Evolutionary conservation across 2,888 invertebrate species (phyloP).

Genomic region (Autographa pulchrina): DNA sequence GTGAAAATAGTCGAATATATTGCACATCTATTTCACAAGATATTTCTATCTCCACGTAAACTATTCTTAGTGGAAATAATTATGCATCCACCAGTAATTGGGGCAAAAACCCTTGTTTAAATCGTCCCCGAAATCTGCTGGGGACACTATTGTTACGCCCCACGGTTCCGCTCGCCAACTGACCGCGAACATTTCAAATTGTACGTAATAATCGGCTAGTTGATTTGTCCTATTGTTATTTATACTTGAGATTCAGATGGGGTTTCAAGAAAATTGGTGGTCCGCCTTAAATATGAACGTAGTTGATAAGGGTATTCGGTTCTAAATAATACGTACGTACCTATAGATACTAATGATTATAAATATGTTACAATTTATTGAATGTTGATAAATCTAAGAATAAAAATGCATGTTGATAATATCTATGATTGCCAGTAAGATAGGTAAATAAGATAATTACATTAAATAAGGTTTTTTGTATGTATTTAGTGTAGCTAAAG

Average conservation of each 20-base stretch:
- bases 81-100: slow-evolving; percentile 81
- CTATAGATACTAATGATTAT: background rate
- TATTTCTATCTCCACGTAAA: slow-evolving; percentile 42
- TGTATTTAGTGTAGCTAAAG: no score
- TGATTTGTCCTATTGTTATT: slow-evolving; percentile 77
- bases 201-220: slow-evolving; percentile 71
- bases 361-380: no score
- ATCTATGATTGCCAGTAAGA: no score
- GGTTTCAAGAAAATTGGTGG: slow-evolving; percentile 26
- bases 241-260: slow-evolving; percentile 58
- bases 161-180: slow-evolving; percentile 68
- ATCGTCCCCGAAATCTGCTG: slow-evolving; percentile 79
- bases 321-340: background rate
- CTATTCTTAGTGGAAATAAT: slow-evolving; percentile 84
- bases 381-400: no score
- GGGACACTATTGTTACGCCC: slow-evolving; percentile 83
- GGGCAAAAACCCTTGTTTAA: slow-evolving; percentile 86
- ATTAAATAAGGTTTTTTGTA: no score
- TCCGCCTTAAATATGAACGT: slow-evolving; percentile 3
- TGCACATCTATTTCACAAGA: slow-evolving; percentile 3
- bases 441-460: no score
- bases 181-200: slow-evolving; percentile 86
- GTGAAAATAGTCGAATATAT: no score
- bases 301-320: background rate
- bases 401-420: no score